Conservation (phyloP, 1,140 invertebrate genomes). For the Myzus persicae region DNA sequence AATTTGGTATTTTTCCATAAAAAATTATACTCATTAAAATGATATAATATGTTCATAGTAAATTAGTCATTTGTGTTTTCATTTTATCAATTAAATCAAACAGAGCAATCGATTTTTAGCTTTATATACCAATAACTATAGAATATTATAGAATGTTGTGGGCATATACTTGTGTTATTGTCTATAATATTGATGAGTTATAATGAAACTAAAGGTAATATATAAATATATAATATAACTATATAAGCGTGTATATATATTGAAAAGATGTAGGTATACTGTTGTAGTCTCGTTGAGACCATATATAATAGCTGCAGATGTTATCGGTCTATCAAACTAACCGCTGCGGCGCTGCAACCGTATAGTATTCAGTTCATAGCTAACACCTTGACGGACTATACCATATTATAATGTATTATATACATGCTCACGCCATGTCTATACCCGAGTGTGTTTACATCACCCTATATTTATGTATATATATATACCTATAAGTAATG, state of each 20-base stretch:
- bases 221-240: too few relatives aligned
- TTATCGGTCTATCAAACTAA: neutral
- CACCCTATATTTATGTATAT: neutral
- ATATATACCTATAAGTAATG: neutral
- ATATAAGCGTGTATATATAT: neutral
- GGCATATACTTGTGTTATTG: neutral
- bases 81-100: neutral
- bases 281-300: neutral
- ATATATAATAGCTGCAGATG: neutral
- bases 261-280: neutral
- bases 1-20: neutral
- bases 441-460: neutral
- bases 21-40: too few relatives aligned
- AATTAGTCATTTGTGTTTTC: neutral
- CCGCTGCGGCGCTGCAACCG: neutral
- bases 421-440: too few relatives aligned
- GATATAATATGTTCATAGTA: too few relatives aligned
- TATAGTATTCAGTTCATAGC: neutral
- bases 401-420: too few relatives aligned
- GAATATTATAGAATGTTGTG: neutral
- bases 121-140: neutral
- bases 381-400: neutral
- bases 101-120: neutral
- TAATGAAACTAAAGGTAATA: neutral
- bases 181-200: neutral